phyloP scores from a whole-genome alignment of 2,797 vertebrate genomes.

The Tadarida brasiliensis region DNA sequence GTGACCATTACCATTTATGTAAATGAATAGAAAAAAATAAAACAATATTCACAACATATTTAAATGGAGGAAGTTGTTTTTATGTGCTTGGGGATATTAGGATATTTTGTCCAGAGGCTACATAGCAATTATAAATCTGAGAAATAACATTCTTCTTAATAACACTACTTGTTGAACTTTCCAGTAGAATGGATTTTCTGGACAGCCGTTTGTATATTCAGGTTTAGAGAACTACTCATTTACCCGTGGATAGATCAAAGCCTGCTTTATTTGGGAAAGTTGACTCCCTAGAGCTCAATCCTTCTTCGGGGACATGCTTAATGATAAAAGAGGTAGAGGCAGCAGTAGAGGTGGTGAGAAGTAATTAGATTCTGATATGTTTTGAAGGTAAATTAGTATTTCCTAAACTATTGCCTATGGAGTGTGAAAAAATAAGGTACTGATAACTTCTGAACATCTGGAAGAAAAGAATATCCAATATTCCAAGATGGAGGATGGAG shows the following conservation, averaged over 20 bases:
- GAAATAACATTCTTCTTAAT: not conserved
- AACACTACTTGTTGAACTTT: not conserved
- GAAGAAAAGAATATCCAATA: not conserved
- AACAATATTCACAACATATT: not conserved
- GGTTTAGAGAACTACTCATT: not conserved
- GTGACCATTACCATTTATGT: not conserved
- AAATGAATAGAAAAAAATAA: conserved; percentile 4
- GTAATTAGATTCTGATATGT: not conserved
- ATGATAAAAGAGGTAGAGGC: not conserved
- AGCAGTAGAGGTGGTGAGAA: not conserved
- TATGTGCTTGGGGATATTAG: not conserved
- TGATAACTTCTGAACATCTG: not conserved
- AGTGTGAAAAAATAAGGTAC: not conserved
- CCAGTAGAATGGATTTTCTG: not conserved
- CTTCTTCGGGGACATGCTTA: not conserved
- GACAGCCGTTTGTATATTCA: not conserved
- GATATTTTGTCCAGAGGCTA: not conserved
- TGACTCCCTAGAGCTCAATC: not conserved
- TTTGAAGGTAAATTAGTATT: not conserved
- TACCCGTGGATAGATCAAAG: not conserved
- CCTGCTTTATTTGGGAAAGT: not conserved
- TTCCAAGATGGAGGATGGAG: not conserved
- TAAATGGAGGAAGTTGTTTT: not conserved
- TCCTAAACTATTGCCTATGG: not conserved
- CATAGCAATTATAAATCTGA: not conserved